Conservation (phyloP, 2,888 invertebrate species). For the Chironomus tentans region DNA sequence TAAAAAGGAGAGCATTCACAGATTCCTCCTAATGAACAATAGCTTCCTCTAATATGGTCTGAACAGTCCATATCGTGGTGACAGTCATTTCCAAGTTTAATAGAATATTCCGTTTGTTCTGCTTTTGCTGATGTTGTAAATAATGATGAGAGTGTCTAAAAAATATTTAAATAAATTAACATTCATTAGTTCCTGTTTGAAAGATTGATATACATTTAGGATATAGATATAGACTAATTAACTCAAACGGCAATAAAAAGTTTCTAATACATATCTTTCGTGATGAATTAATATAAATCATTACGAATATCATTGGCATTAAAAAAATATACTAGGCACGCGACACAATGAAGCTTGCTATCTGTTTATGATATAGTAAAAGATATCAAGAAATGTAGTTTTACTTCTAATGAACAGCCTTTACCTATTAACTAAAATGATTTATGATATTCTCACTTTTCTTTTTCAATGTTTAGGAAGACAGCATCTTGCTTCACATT, state of each 20-base stretch:
- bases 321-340: background rate
- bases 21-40: constrained; percentile 47
- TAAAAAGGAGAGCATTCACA: constrained; percentile 78
- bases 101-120: background rate
- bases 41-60: constrained; percentile 42
- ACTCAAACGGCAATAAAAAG: too few relatives aligned
- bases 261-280: background rate
- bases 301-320: background rate
- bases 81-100: constrained; percentile 36
- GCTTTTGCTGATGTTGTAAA: background rate
- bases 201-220: too few relatives aligned
- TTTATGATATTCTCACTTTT: background rate
- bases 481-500: background rate
- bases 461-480: background rate
- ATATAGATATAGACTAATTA: too few relatives aligned
- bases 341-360: background rate
- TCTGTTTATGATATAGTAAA: background rate
- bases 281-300: background rate
- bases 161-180: too few relatives aligned
- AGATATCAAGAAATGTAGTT: too few relatives aligned
- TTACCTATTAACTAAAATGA: too few relatives aligned
- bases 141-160: background rate
- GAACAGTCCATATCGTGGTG: constrained; percentile 44
- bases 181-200: too few relatives aligned
- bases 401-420: too few relatives aligned